Conservation (phyloP, 2,113 vertebrate genomes). For the Merops nubicus region DNA sequence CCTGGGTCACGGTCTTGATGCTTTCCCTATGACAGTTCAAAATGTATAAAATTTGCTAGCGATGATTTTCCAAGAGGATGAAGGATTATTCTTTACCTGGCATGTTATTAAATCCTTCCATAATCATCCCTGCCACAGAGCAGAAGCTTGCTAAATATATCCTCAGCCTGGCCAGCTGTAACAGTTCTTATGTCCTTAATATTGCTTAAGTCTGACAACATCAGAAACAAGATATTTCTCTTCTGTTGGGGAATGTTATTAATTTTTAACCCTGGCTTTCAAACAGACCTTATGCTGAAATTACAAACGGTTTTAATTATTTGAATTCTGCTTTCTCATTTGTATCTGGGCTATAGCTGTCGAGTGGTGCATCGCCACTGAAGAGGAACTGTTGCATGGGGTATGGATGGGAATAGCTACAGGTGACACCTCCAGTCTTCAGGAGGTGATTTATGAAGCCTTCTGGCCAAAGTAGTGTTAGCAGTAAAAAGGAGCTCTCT, state of each 20-base stretch:
- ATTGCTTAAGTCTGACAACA: not conserved
- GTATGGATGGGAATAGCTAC: not conserved
- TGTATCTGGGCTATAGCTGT: fast-evolving
- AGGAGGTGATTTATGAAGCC: slow-evolving; percentile 41
- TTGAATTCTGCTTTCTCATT: not conserved
- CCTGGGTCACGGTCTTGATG: not conserved
- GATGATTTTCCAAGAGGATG: not conserved
- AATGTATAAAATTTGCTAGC: not conserved
- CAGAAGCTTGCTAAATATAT: slow-evolving; percentile 14
- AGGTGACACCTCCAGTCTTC: not conserved
- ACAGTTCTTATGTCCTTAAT: not conserved
- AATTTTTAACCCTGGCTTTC: not conserved
- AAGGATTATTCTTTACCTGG: slow-evolving; percentile 35
- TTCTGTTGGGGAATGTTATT: not conserved
- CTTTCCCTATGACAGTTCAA: not conserved
- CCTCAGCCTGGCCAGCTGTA: not conserved
- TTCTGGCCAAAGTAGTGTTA: not conserved
- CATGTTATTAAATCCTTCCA: slow-evolving; percentile 2
- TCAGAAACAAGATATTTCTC: not conserved
- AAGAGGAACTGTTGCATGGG: fast-evolving
- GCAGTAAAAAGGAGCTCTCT: slow-evolving; percentile 17
- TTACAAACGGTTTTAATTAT: not conserved
- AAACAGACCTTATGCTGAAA: not conserved
- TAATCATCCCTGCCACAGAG: not conserved
- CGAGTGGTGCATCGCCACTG: fast-evolving